Percentiles rank a stretch among this genome's conserved stretches.
Conservation (phyloP, 1,140 invertebrate species). For the Aethina tumida region DNA sequence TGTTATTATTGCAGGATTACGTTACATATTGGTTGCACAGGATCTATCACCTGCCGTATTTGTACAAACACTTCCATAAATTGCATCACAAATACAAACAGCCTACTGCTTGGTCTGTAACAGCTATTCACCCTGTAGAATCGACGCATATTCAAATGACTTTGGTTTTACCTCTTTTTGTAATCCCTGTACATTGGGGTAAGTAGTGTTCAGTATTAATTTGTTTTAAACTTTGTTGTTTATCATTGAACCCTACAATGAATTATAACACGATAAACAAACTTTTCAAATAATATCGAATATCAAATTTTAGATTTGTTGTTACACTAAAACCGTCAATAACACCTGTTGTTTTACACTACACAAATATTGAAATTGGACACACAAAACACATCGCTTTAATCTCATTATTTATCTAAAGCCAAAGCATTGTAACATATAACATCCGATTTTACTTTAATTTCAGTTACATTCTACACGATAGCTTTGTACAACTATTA, state of each 20-base stretch:
- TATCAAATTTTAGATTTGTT: too few relatives aligned
- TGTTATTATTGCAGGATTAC: conserved; percentile 47
- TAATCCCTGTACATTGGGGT: conserved; percentile 53
- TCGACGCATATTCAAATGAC: conserved; percentile 50
- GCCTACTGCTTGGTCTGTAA: conserved; percentile 63
- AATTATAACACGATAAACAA: neutral
- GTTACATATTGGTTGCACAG: conserved; percentile 57
- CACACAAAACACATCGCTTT: too few relatives aligned
- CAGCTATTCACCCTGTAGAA: conserved; percentile 63
- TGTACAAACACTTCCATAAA: conserved; percentile 66
- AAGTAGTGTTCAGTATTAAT: conserved; percentile 31
- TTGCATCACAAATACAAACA: conserved; percentile 66
- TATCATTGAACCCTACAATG: neutral
- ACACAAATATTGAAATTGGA: too few relatives aligned
- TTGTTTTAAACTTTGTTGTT: neutral
- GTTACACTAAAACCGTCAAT: too few relatives aligned
- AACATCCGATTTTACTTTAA: neutral
- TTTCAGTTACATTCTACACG: conserved; percentile 46
- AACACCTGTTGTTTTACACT: too few relatives aligned
- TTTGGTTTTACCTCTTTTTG: conserved; percentile 44
- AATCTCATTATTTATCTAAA: too few relatives aligned
- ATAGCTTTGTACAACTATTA: conserved; percentile 57
- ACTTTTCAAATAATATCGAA: neutral
- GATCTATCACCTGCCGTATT: conserved; percentile 53
- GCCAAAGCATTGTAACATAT: neutral